Conservation (phyloP, 1,140 invertebrate species). For the Micrasema minimum region DNA sequence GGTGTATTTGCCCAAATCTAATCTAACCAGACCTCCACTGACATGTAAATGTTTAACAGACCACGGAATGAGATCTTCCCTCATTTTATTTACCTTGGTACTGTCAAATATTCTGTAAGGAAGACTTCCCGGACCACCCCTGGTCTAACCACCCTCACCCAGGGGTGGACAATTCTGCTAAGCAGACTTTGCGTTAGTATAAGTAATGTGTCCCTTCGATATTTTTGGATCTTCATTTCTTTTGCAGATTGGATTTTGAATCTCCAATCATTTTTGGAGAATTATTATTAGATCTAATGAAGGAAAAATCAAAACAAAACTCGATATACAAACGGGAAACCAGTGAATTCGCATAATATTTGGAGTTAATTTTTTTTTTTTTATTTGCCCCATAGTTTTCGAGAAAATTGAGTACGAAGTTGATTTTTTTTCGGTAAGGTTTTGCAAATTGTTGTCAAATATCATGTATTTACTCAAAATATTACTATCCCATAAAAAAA, state of each 20-base stretch:
- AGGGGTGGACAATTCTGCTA: slow-evolving; percentile 20
- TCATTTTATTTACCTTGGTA: slow-evolving; percentile 54
- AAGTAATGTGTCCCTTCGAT: slow-evolving; percentile 34
- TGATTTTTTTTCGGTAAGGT: too few species aligned
- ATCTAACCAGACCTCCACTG: slow-evolving; percentile 51
- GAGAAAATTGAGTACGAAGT: too few species aligned
- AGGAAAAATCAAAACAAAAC: too few species aligned
- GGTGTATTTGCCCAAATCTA: slow-evolving; percentile 44
- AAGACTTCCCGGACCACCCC: slow-evolving; percentile 27
- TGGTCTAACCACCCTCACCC: neutral
- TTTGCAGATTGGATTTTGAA: slow-evolving; percentile 27
- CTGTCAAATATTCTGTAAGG: slow-evolving; percentile 48
- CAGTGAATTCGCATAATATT: too few species aligned
- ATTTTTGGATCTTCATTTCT: slow-evolving; percentile 8
- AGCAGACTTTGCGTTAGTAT: neutral
- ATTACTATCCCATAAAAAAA: too few species aligned
- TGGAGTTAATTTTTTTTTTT: too few species aligned
- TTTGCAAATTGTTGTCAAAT: too few species aligned
- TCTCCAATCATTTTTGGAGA: neutral
- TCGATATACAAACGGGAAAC: too few species aligned
- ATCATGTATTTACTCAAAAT: too few species aligned
- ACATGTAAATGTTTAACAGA: slow-evolving; percentile 55
- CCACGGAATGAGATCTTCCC: slow-evolving; percentile 55
- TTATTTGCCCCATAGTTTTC: too few species aligned
- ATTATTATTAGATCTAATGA: too few species aligned